Evolutionary conservation across 2,888 invertebrate species (phyloP), one percentile per base, ranked within the genome.

Genomic region (Crioceris asparagi): DNA sequence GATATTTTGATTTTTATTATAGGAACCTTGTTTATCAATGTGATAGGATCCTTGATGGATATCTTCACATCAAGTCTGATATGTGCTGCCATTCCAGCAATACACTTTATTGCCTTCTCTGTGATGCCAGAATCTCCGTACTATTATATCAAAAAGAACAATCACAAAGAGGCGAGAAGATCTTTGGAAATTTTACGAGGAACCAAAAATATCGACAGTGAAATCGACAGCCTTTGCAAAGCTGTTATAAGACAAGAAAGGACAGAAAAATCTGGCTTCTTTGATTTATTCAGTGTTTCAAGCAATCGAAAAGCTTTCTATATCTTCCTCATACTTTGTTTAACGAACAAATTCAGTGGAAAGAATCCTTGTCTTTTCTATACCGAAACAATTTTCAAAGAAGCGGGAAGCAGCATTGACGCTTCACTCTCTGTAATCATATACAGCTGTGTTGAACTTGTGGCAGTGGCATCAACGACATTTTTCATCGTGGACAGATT

Each of bases 81-180:
- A 55, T 76, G 75, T 54, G 65, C 74, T 47, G 56, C 70, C 41
- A 65, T 77, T 37, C 74, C 78, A 5, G 55, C 76, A 17, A 53
- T 73, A 29, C 73, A 77, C 52, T 62, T 77, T 29, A 38, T 72
- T 11, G 62, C 70, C 7, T 74, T 78, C 56, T 59, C 72, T 21
- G 71, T 72, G 54, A 67, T 80, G 57, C 82, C 82, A n/a, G 82
- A 83, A 64, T 71, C 74, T 1, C 77, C 77, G 0, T 67, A 72
- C 35, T 70, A 63, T 45, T 56, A 64, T 40, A 57, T 69, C 23
- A 62, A 65, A 21, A 64, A 60, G 30, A 57, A 59, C 6, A 56
- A 60, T 11, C 64, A 65, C 38, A 53, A 60, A 1, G 65, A 66
- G 12, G 75, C 75, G 0, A 55, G 63, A 14, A 50, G 59, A 29